phyloP scores from a whole-genome alignment of 1,140 invertebrate genomes.

The Hylaeus anthracinus region DNA sequence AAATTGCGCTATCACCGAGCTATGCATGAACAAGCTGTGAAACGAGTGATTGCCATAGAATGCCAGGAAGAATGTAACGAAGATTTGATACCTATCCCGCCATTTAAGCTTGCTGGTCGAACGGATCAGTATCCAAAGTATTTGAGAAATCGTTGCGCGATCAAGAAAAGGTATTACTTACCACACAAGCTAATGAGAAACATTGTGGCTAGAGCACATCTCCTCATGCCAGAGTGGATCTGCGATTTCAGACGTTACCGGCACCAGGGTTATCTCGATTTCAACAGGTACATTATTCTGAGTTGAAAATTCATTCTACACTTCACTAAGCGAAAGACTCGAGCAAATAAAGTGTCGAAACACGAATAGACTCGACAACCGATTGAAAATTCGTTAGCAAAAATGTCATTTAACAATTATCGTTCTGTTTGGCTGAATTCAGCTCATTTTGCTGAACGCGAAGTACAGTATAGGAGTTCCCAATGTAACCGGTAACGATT shows the following conservation, averaged over 20 bases:
- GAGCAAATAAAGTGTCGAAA: too few relatives aligned
- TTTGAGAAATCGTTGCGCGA: constrained; percentile 81
- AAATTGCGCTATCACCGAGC: constrained; percentile 79
- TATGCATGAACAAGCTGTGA: constrained; percentile 80
- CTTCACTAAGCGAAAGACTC: too few relatives aligned
- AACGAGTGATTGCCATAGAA: constrained; percentile 78
- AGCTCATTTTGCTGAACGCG: too few relatives aligned
- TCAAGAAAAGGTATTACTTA: constrained; percentile 82
- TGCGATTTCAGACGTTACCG: constrained; percentile 82
- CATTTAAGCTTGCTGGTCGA: constrained; percentile 82
- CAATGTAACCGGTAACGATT: neutral
- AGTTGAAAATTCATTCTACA: too few relatives aligned
- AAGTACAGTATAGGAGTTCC: too few relatives aligned
- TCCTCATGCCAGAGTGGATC: constrained; percentile 81
- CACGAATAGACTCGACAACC: too few relatives aligned
- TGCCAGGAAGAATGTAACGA: constrained; percentile 64
- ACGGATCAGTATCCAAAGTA: constrained; percentile 83
- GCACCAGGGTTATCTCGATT: constrained; percentile 62
- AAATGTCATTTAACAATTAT: too few relatives aligned
- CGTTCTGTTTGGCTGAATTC: too few relatives aligned
- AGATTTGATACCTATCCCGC: constrained; percentile 53
- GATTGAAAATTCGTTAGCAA: too few relatives aligned
- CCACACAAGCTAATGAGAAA: constrained; percentile 84
- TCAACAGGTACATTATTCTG: constrained; percentile 46
- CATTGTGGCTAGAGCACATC: constrained; percentile 82